Conservation (phyloP, 2,113 vertebrate species). For the Brienomyrus brachyistius region DNA sequence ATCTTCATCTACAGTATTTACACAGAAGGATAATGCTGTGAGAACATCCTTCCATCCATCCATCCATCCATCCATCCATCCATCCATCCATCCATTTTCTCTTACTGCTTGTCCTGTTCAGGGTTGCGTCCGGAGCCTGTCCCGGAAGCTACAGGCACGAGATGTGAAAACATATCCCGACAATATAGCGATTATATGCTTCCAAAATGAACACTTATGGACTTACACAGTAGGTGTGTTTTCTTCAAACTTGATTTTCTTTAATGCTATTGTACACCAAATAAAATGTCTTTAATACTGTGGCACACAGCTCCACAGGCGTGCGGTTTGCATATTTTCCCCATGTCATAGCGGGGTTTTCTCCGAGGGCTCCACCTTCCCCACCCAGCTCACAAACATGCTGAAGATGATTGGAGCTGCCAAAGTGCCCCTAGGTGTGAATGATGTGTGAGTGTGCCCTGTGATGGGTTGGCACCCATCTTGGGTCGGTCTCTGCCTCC, state of each 20-base stretch:
- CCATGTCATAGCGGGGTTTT: neutral
- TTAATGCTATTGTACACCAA: neutral
- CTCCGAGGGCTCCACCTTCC: neutral
- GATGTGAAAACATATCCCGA: too few species aligned
- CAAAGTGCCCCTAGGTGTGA: too few species aligned
- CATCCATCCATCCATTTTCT: neutral
- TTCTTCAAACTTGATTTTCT: neutral
- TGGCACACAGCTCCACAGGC: neutral
- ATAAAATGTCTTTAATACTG: too few species aligned
- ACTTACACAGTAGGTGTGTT: neutral
- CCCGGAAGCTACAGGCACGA: too few species aligned
- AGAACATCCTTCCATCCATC: neutral
- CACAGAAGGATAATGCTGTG: neutral
- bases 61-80: neutral
- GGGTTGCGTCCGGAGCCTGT: too few species aligned
- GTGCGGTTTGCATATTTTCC: neutral
- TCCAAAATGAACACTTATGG: too few species aligned
- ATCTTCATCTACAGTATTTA: too few species aligned
- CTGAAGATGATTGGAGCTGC: too few species aligned
- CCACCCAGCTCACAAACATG: too few species aligned
- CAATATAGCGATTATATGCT: too few species aligned
- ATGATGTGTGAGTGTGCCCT: neutral
- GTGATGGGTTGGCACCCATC: neutral
- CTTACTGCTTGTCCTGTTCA: neutral
- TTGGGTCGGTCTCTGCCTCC: neutral